phyloP scores from a whole-genome alignment of 2,113 vertebrate species.

The Stegostoma tigrinum region DNA sequence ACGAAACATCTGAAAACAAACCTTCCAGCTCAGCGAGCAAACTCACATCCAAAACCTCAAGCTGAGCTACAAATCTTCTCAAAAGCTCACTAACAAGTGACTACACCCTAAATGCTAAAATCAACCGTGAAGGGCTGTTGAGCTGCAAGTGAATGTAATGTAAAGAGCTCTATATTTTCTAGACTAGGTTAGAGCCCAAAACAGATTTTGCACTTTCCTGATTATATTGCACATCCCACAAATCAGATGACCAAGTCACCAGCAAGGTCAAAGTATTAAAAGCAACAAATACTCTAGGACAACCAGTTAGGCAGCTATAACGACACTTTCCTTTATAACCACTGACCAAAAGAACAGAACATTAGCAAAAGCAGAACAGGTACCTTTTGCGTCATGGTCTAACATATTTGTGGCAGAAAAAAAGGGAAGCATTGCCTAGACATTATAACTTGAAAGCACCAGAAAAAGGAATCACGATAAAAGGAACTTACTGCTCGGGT shows the following conservation, averaged over 20 bases:
- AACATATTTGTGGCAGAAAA: not conserved
- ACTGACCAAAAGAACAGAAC: no score
- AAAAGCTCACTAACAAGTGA: no score
- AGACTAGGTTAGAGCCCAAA: not conserved
- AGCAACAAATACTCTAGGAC: not conserved
- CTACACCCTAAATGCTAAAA: not conserved
- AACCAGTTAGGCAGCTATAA: no score
- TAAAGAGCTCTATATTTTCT: not conserved
- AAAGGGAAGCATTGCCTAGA: not conserved
- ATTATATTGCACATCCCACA: not conserved
- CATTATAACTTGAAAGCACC: not conserved
- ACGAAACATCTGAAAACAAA: no score
- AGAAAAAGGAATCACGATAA: not conserved
- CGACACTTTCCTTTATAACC: no score
- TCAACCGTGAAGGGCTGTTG: not conserved
- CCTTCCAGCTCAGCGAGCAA: no score
- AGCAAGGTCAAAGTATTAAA: not conserved
- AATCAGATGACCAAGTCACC: no score
- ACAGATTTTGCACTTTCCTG: not conserved
- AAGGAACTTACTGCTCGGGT: slow-evolving; percentile 37
- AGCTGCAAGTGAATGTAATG: not conserved
- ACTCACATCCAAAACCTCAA: no score
- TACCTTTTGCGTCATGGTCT: not conserved
- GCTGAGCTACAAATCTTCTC: no score
- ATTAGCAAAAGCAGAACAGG: not conserved